These are phyloP conservation scores for Orycteropus afer DNA, from an alignment of 2,113 vertebrate genomes.

Conservation along the genomic window DNA sequence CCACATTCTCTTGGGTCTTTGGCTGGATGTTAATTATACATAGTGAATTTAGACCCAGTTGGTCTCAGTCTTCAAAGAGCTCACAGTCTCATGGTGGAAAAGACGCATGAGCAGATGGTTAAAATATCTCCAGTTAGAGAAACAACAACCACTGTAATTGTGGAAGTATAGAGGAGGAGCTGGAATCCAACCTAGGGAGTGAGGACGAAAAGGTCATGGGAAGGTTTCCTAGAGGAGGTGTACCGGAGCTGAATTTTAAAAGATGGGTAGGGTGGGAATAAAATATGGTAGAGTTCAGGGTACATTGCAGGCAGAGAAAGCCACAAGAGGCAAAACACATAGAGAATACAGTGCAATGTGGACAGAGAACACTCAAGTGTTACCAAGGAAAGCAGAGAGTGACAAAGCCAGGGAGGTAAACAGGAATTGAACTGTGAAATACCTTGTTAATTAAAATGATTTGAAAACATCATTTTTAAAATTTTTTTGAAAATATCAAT, in stretches of 20 bases:
- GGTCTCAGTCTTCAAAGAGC: neutral
- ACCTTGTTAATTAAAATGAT: neutral
- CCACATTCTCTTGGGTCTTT: neutral
- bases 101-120: neutral
- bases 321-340: neutral
- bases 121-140: neutral
- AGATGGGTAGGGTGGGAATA: neutral
- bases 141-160: neutral
- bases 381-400: neutral
- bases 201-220: neutral
- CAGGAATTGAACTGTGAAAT: neutral
- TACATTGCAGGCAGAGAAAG: neutral
- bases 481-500: no score
- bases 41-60: neutral
- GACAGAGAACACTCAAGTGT: neutral
- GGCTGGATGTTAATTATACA: neutral
- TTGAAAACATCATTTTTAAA: constrained; percentile 14
- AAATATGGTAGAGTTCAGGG: neutral
- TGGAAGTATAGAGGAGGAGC: neutral
- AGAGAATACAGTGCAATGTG: neutral
- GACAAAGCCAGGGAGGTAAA: neutral
- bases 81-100: neutral
- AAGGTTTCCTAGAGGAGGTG: neutral
- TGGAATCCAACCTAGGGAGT: neutral
- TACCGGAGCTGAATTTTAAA: neutral